Evolutionary conservation across 2,888 invertebrate genomes (phyloP).

Genomic region (Scelioninae gen. 1): DNA sequence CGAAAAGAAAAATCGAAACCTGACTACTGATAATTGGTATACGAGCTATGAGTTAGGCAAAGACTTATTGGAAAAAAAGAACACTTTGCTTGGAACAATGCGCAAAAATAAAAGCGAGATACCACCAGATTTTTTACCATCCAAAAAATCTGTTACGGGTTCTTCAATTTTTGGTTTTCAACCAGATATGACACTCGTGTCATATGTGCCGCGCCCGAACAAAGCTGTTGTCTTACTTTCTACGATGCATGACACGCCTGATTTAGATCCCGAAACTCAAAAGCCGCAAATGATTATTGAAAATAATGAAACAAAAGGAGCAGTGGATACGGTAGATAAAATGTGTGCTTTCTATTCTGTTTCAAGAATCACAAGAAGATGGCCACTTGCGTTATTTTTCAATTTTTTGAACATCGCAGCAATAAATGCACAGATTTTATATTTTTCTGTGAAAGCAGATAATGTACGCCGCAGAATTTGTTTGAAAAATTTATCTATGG

Average conservation of each 20-base stretch:
- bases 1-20: slow-evolving; percentile 62
- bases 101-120: slow-evolving; percentile 28
- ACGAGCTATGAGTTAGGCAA: slow-evolving; percentile 32
- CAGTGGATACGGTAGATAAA: slow-evolving; percentile 73
- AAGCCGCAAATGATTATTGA: slow-evolving; percentile 71
- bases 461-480: slow-evolving; percentile 50
- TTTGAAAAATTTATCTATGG: slow-evolving; percentile 63
- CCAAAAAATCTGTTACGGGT: neutral
- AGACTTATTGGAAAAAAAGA: slow-evolving; percentile 21
- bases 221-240: slow-evolving; percentile 32
- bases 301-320: slow-evolving; percentile 73
- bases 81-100: slow-evolving; percentile 31
- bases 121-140: slow-evolving; percentile 31
- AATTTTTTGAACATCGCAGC: slow-evolving; percentile 72
- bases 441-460: slow-evolving; percentile 34
- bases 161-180: slow-evolving; percentile 42
- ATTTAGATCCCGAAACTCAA: slow-evolving; percentile 20
- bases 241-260: neutral
- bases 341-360: slow-evolving; percentile 59
- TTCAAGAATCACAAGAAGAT: slow-evolving; percentile 69
- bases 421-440: slow-evolving; percentile 71
- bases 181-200: slow-evolving; percentile 17
- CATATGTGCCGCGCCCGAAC: slow-evolving; percentile 9
- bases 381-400: slow-evolving; percentile 69
- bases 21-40: slow-evolving; percentile 59